These are phyloP conservation scores for Coptodon bakossiorum DNA, from an alignment of 2,113 vertebrate genomes.

Conservation along the genomic window DNA sequence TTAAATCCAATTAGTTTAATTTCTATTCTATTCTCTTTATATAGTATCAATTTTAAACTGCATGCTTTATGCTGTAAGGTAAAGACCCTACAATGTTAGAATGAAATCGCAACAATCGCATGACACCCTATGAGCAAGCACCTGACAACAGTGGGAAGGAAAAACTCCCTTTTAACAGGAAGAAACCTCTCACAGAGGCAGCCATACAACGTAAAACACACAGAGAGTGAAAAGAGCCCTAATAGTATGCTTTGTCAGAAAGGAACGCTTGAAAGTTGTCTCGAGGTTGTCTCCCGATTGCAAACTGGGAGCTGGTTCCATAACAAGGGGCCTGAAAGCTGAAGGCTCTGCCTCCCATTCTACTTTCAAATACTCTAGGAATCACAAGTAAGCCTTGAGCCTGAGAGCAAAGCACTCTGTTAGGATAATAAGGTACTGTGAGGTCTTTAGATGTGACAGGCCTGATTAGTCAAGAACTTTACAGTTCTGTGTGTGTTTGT, in stretches of 20 bases:
- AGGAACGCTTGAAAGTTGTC: background rate
- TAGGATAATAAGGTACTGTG: background rate
- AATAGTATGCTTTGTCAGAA: background rate
- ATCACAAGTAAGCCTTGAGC: background rate
- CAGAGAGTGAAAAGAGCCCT: background rate
- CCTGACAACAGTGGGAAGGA: background rate
- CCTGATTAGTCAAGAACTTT: background rate
- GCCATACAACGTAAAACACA: background rate
- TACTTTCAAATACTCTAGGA: background rate
- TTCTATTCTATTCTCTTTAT: background rate
- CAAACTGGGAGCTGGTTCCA: background rate
- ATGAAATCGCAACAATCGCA: background rate
- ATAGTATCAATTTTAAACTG: background rate
- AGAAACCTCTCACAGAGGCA: background rate
- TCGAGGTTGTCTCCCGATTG: background rate
- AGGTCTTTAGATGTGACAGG: background rate
- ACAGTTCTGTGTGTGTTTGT: background rate
- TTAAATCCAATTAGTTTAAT: background rate
- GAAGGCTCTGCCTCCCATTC: background rate
- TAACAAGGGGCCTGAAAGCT: background rate
- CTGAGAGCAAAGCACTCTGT: background rate
- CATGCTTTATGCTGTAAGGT: background rate
- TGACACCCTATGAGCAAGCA: background rate
- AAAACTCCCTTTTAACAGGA: background rate
- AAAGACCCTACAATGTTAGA: background rate